phyloP scores from a whole-genome alignment of 2,888 invertebrate genomes.

The Pyrgus malvae region DNA sequence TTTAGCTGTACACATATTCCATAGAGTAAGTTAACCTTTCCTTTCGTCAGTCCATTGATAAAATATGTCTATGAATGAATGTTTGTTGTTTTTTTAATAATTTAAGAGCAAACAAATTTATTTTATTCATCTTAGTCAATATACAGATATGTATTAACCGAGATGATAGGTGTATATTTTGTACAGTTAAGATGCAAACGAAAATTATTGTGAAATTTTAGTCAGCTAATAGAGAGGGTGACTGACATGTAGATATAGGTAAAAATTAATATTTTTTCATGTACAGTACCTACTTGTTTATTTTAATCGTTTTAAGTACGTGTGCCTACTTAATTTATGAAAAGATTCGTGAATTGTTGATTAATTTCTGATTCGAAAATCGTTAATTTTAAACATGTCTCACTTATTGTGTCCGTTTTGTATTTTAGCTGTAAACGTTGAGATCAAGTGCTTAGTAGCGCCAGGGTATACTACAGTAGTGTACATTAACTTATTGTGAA shows the following conservation, averaged over 20 bases:
- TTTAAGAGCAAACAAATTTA: conserved; percentile 17
- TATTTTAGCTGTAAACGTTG: conserved; percentile 5
- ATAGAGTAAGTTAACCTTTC: conserved; percentile 20
- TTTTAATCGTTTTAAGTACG: conserved; percentile 36
- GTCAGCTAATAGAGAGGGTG: conserved; percentile 39
- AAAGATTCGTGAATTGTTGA: conserved; percentile 28
- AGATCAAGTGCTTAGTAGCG: conserved; percentile 17
- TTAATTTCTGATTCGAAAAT: conserved; percentile 15
- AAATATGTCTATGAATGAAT: not conserved
- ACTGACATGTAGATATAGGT: conserved; percentile 50
- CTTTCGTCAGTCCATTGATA: conserved; percentile 16
- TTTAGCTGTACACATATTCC: conserved; percentile 21
- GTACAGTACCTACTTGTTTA: conserved; percentile 54
- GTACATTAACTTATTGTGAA: not conserved
- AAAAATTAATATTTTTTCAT: conserved; percentile 47
- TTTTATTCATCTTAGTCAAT: conserved; percentile 26
- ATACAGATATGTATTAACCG: conserved; percentile 18
- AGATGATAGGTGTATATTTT: conserved; percentile 46
- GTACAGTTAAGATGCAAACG: conserved; percentile 42
- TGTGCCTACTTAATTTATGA: conserved; percentile 44
- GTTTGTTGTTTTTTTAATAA: conserved; percentile 3
- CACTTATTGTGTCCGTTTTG: not conserved
- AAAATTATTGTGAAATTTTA: conserved; percentile 35
- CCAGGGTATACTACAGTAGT: conserved; percentile 1
- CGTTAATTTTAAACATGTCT: conserved; percentile 3